Evolutionary conservation across 1,140 invertebrate species (phyloP), one percentile per base, ranked within the genome.

Genomic region (Calycopis cecrops): DNA sequence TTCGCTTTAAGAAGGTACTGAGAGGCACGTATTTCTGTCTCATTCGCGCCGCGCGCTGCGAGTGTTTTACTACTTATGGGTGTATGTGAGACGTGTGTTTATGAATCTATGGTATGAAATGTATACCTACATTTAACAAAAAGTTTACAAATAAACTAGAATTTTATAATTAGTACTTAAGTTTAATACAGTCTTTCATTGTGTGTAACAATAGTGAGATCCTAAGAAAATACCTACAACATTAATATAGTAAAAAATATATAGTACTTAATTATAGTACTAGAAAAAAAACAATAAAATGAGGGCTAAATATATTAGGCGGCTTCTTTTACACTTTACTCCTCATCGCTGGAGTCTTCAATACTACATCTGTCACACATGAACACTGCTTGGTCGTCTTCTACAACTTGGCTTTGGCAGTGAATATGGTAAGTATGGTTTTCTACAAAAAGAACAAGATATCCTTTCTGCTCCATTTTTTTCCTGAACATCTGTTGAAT

Each of bases 401-500:
- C 9, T 33, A 48, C n/a, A 48, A 18, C 47, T 28, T 48, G 47
- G 28, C 21, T 48, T 48, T 33, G 47, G 18, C 47, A 33, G 28
- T 48, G 47, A 4, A 48, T n/a, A 48, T 48, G n/a, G 28, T 48
- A 48, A 7, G 48, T n/a, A n/a, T n/a, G n/a, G 28, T 28, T 12
- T 21, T 28, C 17, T 48, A 12, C 48, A 50, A 50, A 50, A 50
- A 34, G 12, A 50, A 50, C 33, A 50, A 14, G 48, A 34, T 50
- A 50, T 50, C 34, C 14, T 34, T 16, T 50, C n/a, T 34, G 33
- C 48, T 16, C 9, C 48, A 14, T 18, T 50, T 50, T 50, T 35
- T 50, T 14, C 33, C 33, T n/a, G 35, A 14, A 1, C 34, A 16
- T 50, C 48, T 9, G 12, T 50, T 2, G 8, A 35, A 33, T 50